Conservation (phyloP, 2,797 vertebrate species). For the Loris lydekkerianus region DNA sequence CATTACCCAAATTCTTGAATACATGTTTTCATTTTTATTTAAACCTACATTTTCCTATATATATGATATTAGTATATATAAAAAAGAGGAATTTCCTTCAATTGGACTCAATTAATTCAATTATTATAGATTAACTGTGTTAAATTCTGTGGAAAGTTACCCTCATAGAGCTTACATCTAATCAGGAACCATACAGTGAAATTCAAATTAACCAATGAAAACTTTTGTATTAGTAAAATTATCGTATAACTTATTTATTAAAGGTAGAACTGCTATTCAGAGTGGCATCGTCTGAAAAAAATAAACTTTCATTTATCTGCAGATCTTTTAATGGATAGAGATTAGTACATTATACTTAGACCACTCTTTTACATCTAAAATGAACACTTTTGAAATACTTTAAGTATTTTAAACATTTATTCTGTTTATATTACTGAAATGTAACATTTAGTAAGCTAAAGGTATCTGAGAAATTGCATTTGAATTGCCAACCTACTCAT, state of each 20-base stretch:
- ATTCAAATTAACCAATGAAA: conserved; percentile 9
- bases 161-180: neutral
- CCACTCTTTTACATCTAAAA: neutral
- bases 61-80: neutral
- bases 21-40: neutral
- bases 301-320: neutral
- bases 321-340: neutral
- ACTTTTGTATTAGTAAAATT: neutral
- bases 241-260: neutral
- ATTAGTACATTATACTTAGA: conserved; percentile 19
- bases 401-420: neutral
- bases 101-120: neutral
- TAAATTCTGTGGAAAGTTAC: neutral
- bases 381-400: conserved; percentile 21
- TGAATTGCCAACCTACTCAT: conserved; percentile 3
- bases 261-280: neutral
- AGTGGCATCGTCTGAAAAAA: neutral
- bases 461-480: conserved; percentile 44
- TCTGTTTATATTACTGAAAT: conserved; percentile 17
- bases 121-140: neutral
- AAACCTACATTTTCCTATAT: neutral
- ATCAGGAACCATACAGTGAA: neutral
- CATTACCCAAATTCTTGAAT: conserved; percentile 7
- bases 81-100: neutral
- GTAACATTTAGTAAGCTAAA: conserved; percentile 53